phyloP scores from a whole-genome alignment of 2,113 vertebrate genomes.

The Lipotes vexillifer region DNA sequence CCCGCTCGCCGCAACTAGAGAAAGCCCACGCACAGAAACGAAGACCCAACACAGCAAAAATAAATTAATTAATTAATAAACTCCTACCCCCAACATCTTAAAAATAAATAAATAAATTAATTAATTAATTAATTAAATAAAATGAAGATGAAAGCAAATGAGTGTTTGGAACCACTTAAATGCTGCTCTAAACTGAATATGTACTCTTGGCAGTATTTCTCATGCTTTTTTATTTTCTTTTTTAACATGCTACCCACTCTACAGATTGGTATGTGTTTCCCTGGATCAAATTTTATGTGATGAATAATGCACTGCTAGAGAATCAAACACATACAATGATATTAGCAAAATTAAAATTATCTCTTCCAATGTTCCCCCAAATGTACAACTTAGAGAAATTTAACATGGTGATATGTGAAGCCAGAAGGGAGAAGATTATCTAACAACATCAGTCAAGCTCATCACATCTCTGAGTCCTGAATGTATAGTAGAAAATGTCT shows the following conservation, averaged over 20 bases:
- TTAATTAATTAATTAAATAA: background rate
- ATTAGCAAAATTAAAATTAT: background rate
- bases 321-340: background rate
- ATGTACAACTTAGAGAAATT: background rate
- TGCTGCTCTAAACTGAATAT: background rate
- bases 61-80: too few species aligned
- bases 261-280: background rate
- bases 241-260: background rate
- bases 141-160: background rate
- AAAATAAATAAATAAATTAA: too few species aligned
- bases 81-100: too few species aligned
- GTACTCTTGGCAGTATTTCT: background rate
- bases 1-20: too few species aligned
- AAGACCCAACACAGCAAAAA: too few species aligned
- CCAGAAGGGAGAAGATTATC: background rate
- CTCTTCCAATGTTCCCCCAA: background rate
- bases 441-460: slow-evolving; percentile 15
- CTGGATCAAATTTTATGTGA: background rate
- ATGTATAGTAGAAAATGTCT: background rate
- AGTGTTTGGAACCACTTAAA: background rate
- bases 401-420: background rate
- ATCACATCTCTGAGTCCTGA: background rate
- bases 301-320: background rate
- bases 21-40: too few species aligned
- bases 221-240: background rate